These are phyloP conservation scores for Hymenochirus boettgeri DNA, from an alignment of 2,113 vertebrate species.

Conservation along the genomic window DNA sequence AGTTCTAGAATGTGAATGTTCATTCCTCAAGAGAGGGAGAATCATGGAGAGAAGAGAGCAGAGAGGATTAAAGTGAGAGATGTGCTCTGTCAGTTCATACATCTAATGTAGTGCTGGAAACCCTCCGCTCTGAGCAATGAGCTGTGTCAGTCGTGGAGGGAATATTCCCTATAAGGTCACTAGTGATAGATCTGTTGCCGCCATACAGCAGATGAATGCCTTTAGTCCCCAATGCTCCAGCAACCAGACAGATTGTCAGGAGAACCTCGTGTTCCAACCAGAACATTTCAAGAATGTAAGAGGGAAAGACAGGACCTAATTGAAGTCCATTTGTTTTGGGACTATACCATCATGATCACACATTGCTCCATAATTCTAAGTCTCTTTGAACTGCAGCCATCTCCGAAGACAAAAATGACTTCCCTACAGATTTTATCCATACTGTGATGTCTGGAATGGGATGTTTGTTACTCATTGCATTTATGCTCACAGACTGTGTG, in stretches of 20 bases:
- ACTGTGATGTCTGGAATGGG: neutral
- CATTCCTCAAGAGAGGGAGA: constrained; percentile 15
- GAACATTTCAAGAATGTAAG: neutral
- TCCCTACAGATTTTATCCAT: neutral
- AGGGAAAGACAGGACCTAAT: constrained; percentile 18
- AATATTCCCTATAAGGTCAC: constrained; percentile 39
- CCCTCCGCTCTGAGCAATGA: constrained; percentile 28
- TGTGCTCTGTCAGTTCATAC: constrained; percentile 32
- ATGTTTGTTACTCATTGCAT: neutral
- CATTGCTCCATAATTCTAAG: constrained; percentile 21
- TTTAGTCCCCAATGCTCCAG: constrained; percentile 1
- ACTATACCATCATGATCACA: constrained; percentile 20
- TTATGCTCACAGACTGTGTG: too few relatives aligned
- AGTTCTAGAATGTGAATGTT: constrained; percentile 14
- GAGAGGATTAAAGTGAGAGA: constrained; percentile 17
- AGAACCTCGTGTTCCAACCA: constrained; percentile 8
- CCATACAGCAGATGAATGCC: constrained; percentile 26
- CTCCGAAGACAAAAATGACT: neutral
- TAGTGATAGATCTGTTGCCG: constrained; percentile 26
- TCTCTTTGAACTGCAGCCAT: constrained; percentile 1
- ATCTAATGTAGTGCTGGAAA: constrained; percentile 18
- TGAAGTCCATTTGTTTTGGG: constrained; percentile 28
- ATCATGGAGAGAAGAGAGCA: neutral
- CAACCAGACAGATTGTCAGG: constrained; percentile 33
- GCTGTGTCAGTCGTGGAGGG: constrained; percentile 29